These are phyloP conservation scores for Crotalus viridis DNA, from an alignment of 2,113 vertebrate genomes.

Conservation along the genomic window DNA sequence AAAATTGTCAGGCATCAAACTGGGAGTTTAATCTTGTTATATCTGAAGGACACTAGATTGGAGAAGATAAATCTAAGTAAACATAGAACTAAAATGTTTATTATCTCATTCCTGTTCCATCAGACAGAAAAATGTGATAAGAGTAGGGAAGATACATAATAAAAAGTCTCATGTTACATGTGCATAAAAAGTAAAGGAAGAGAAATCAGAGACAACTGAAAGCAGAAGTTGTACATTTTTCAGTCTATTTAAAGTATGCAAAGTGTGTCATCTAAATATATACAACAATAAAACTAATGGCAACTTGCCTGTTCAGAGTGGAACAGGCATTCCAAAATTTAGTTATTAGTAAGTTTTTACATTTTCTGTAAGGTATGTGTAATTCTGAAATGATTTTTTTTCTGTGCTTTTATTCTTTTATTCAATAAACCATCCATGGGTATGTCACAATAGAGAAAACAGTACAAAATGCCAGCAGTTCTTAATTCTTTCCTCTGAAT, in stretches of 20 bases:
- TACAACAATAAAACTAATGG: background rate
- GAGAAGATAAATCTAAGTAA: background rate
- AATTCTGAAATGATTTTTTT: background rate
- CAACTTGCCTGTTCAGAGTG: background rate
- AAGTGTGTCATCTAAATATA: background rate
- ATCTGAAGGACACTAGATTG: background rate
- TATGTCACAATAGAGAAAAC: background rate
- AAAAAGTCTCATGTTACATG: background rate
- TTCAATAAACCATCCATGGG: background rate
- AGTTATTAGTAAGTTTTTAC: background rate
- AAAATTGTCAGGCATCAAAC: background rate
- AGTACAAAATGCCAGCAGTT: background rate
- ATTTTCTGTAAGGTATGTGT: background rate
- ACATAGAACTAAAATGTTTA: background rate
- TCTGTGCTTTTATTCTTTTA: background rate
- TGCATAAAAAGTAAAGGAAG: background rate
- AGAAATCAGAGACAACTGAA: background rate
- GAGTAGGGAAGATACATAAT: background rate
- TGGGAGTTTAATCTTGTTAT: background rate
- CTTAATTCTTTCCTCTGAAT: background rate
- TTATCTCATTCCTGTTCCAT: background rate
- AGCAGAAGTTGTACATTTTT: background rate
- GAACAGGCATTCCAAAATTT: background rate
- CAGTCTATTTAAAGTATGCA: background rate
- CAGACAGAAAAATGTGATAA: background rate